Evolutionary conservation across 2,888 invertebrate species (phyloP).

Genomic region (Agelastica alni): DNA sequence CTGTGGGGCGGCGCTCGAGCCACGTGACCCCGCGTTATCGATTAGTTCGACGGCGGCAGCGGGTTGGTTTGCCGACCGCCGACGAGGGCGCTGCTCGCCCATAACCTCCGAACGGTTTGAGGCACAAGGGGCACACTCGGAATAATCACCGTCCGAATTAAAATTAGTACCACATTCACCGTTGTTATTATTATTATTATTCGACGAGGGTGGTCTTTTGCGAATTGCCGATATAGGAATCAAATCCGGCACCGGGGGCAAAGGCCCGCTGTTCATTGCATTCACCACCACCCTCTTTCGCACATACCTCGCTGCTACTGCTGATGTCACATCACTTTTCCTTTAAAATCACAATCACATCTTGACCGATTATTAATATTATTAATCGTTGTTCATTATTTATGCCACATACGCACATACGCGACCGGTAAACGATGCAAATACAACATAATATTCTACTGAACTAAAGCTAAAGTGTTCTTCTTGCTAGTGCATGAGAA

Average conservation of each 20-base stretch:
- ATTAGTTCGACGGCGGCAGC: conserved; percentile 52
- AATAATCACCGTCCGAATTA: conserved; percentile 39
- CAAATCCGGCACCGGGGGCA: conserved; percentile 57
- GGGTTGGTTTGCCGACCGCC: conserved; percentile 51
- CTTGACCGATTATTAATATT: background rate
- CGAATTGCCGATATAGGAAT: conserved; percentile 55
- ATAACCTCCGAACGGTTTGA: conserved; percentile 50
- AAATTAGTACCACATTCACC: too few species aligned
- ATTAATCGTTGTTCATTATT: conserved; percentile 16
- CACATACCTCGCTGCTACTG: conserved; percentile 32
- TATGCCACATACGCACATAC: conserved; percentile 23
- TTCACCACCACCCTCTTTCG: conserved; percentile 41
- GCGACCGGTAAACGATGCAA: conserved; percentile 28
- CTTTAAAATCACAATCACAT: conserved; percentile 17
- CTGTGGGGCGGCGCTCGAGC: conserved; percentile 52
- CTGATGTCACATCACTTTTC: conserved; percentile 21
- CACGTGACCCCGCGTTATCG: conserved; percentile 57
- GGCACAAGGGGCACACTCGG: conserved; percentile 48
- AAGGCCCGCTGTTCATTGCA: conserved; percentile 54
- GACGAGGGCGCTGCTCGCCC: conserved; percentile 56
- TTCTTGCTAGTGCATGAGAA: conserved; percentile 50
- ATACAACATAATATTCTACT: conserved; percentile 45
- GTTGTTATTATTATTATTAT: conserved; percentile 33
- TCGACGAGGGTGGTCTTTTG: conserved; percentile 44
- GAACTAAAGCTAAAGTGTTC: conserved; percentile 47